Conservation (phyloP, 37 sponge, comb jelly and placozoan species). For the Diacarnus erythraeanus region DNA sequence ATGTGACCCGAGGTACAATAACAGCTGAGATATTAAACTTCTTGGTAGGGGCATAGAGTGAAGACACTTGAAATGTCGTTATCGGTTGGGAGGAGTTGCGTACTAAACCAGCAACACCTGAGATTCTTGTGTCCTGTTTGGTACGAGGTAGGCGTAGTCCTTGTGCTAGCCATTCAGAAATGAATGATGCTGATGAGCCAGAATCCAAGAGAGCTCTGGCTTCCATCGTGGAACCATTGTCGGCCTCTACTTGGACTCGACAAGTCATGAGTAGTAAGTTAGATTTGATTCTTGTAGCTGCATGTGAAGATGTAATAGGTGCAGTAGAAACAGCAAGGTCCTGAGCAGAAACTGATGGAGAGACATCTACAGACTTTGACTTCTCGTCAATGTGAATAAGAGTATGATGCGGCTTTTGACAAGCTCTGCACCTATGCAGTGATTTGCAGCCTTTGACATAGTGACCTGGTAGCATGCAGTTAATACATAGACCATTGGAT, state of each 20-base stretch:
- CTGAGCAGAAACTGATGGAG: background rate
- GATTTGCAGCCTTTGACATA: background rate
- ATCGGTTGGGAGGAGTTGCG: too few relatives aligned
- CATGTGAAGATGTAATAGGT: background rate
- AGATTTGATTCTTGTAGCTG: background rate
- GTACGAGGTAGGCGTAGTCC: background rate
- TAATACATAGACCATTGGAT: slow-evolving; percentile 7
- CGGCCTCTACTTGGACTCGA: background rate
- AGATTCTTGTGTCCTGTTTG: background rate
- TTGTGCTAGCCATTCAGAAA: background rate
- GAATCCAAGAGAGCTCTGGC: too few relatives aligned
- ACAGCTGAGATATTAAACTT: too few relatives aligned
- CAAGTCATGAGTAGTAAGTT: background rate
- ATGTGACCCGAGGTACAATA: slow-evolving; percentile 36
- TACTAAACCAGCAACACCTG: too few relatives aligned
- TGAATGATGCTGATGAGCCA: background rate
- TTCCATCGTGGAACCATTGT: background rate
- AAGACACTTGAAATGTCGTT: background rate
- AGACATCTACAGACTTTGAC: background rate
- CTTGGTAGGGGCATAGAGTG: too few relatives aligned
- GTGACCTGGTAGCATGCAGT: slow-evolving; percentile 21
- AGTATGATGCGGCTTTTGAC: slow-evolving; percentile 16
- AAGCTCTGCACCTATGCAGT: background rate
- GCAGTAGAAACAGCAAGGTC: too few relatives aligned
- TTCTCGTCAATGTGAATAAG: background rate